A percentile compares a stretch with the other conserved stretches of the same genome.
Conservation (phyloP, 2,113 vertebrate species). For the Embiotoca jacksoni region DNA sequence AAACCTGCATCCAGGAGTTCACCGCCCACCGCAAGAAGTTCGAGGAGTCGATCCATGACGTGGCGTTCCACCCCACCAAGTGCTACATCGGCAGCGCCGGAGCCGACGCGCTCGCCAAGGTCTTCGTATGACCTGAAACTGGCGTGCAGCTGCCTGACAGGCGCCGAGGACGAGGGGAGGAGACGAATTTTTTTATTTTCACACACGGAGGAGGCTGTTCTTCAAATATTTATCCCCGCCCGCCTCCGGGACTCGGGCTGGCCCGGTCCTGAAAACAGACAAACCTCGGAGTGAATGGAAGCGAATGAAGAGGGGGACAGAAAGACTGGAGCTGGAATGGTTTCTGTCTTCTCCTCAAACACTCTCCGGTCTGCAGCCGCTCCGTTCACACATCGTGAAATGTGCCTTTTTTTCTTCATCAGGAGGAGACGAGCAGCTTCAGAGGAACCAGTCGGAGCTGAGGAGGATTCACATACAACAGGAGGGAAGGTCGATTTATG, state of each 20-base stretch:
- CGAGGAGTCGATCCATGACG: constrained; percentile 96
- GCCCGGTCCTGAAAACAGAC: constrained; percentile 47
- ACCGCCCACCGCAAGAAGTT: constrained; percentile 97
- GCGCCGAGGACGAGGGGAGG: too few species aligned
- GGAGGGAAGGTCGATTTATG: too few species aligned
- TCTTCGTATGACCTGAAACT: constrained; percentile 88
- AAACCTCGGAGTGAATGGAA: constrained; percentile 16
- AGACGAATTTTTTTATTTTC: too few species aligned
- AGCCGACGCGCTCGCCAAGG: constrained; percentile 96
- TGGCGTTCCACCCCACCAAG: constrained; percentile 96
- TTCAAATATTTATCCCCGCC: background rate
- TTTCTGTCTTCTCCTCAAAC: too few species aligned
- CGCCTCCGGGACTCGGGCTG: constrained; percentile 56
- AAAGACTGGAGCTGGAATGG: too few species aligned
- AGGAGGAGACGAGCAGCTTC: too few species aligned
- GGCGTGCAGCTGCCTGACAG: background rate
- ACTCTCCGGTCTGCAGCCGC: too few species aligned
- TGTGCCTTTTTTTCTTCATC: too few species aligned
- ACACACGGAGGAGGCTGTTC: background rate
- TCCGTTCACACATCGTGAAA: too few species aligned
- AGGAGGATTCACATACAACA: too few species aligned
- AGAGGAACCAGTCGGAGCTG: too few species aligned
- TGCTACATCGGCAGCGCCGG: constrained; percentile 97
- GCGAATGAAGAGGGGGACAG: too few species aligned
- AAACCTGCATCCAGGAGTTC: constrained; percentile 98